phyloP scores from a whole-genome alignment of 2,797 vertebrate genomes.

The Ctenosaura bakeri region DNA sequence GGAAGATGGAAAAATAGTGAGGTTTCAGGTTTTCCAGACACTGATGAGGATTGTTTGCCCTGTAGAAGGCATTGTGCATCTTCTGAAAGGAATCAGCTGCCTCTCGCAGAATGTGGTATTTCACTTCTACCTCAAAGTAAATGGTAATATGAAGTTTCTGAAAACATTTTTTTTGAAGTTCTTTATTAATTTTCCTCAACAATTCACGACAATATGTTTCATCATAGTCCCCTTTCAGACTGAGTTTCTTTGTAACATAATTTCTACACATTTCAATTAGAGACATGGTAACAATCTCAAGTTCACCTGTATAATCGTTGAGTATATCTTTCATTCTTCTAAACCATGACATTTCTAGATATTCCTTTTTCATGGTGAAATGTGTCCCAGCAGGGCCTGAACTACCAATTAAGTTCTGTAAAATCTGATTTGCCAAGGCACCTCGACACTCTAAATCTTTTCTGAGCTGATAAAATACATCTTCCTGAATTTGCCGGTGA shows the following conservation, averaged over 20 bases:
- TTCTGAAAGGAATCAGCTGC: slow-evolving; percentile 79
- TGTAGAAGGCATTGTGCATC: slow-evolving; percentile 75
- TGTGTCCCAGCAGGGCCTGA: not conserved
- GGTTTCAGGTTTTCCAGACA: slow-evolving; percentile 71
- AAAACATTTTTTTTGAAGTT: slow-evolving; percentile 52
- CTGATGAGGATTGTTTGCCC: slow-evolving; percentile 69
- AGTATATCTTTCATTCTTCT: not conserved
- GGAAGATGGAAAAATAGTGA: slow-evolving; percentile 71
- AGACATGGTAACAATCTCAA: not conserved
- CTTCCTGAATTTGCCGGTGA: slow-evolving; percentile 72
- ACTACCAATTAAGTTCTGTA: slow-evolving; percentile 64
- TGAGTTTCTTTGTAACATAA: slow-evolving; percentile 75
- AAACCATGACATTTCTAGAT: not conserved
- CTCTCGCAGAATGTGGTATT: slow-evolving; percentile 77
- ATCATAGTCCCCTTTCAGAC: slow-evolving; percentile 75
- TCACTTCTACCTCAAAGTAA: slow-evolving; percentile 81
- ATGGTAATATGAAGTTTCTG: slow-evolving; percentile 67
- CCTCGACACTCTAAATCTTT: slow-evolving; percentile 75
- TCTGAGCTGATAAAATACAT: slow-evolving; percentile 73
- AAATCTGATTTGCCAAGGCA: slow-evolving; percentile 71
- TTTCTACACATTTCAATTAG: slow-evolving; percentile 74
- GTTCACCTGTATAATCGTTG: not conserved
- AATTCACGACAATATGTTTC: slow-evolving; percentile 79
- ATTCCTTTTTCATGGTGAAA: slow-evolving; percentile 46
- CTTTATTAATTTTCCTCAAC: slow-evolving; percentile 77